A percentile compares a stretch with the other conserved stretches of the same genome.
Evolutionary conservation across 2,797 vertebrate genomes (phyloP).

Genomic region (Nothura maculosa): DNA sequence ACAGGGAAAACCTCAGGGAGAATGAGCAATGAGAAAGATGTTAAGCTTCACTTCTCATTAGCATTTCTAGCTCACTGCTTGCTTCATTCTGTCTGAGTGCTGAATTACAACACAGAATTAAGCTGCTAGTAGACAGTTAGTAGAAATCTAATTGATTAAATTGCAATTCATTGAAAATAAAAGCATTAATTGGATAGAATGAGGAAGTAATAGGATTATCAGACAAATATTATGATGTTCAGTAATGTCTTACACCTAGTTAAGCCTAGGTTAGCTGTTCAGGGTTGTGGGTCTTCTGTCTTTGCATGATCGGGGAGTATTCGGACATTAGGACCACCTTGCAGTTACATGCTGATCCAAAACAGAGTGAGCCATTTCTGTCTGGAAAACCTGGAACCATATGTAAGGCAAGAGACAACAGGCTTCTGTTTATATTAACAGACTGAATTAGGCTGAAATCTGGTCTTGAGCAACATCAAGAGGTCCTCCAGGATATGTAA

Average conservation of each 20-base stretch:
- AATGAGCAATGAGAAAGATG: neutral
- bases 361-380: no score
- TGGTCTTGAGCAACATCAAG: neutral
- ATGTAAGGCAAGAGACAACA: neutral
- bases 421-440: neutral
- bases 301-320: neutral
- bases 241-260: neutral
- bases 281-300: neutral
- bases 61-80: neutral
- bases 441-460: neutral
- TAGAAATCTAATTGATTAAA: neutral
- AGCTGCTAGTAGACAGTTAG: neutral
- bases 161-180: neutral
- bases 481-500: neutral
- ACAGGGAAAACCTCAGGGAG: neutral
- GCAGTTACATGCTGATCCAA: no score
- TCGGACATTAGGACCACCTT: neutral
- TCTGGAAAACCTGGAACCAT: no score
- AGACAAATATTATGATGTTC: neutral
- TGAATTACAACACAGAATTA: neutral
- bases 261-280: neutral
- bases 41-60: neutral
- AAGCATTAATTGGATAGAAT: neutral
- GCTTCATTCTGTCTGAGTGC: neutral
- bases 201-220: neutral